Evolutionary conservation across 2,113 vertebrate species (phyloP).

Genomic region (Dendropsophus ebraccatus): DNA sequence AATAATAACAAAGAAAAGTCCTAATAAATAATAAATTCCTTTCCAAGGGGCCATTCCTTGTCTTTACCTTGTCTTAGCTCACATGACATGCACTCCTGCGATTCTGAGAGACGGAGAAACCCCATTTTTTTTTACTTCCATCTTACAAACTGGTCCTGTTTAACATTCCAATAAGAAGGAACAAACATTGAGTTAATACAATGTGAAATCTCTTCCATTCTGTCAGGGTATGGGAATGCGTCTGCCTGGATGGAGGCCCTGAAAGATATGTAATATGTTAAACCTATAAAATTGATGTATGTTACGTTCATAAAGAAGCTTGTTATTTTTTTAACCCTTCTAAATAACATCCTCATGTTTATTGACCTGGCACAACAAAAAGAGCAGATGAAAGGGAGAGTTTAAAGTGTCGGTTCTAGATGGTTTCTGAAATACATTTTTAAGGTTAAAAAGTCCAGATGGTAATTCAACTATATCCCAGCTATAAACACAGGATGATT

Average conservation of each 20-base stretch:
- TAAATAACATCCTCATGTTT: slow-evolving; percentile 29
- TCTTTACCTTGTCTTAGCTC: not conserved
- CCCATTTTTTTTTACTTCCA: not conserved
- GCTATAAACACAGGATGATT: slow-evolving; percentile 85
- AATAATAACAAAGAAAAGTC: not conserved
- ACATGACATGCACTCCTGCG: not conserved
- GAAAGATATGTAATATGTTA: slow-evolving; percentile 10
- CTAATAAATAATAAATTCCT: not conserved
- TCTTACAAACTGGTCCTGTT: not conserved
- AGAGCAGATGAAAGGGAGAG: slow-evolving; percentile 77
- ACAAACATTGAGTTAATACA: not conserved
- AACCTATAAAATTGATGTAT: slow-evolving; percentile 44
- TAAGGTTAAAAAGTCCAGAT: slow-evolving; percentile 88
- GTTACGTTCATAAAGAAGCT: slow-evolving; percentile 24
- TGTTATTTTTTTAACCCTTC: slow-evolving; percentile 33
- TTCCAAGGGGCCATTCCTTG: not conserved
- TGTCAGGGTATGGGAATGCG: slow-evolving; percentile 22
- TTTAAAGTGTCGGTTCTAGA: slow-evolving; percentile 78
- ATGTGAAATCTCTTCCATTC: not conserved
- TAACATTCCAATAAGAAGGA: not conserved
- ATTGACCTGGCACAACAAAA: slow-evolving; percentile 61
- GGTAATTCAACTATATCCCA: slow-evolving; percentile 83
- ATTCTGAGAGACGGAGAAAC: not conserved
- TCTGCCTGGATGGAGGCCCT: slow-evolving; percentile 14
- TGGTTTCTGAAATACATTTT: slow-evolving; percentile 81